These are phyloP conservation scores for Sandelia bainsii DNA, from an alignment of 2,797 vertebrate genomes.

Conservation along the genomic window DNA sequence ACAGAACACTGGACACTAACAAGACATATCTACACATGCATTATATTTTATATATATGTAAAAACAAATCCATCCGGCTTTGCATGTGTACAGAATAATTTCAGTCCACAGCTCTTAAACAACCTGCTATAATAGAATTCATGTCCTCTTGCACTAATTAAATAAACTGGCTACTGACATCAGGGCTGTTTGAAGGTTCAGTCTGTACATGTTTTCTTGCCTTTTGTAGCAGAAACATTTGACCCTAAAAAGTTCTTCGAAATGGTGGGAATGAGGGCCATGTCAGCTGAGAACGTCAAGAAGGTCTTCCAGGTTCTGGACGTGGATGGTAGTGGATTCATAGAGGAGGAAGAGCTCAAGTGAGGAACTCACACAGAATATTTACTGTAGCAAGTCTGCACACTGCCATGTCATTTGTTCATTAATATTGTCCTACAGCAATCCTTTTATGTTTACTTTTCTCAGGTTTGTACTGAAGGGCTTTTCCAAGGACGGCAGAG, in stretches of 20 bases:
- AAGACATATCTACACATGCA: neutral
- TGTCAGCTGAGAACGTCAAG: slow-evolving; percentile 88
- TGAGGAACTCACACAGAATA: slow-evolving; percentile 73
- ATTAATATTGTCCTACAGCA: neutral
- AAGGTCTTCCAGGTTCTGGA: slow-evolving; percentile 94
- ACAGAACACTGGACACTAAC: neutral
- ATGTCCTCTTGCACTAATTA: neutral
- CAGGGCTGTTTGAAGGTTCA: neutral
- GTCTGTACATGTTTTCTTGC: slow-evolving; percentile 1
- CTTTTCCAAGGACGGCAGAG: slow-evolving; percentile 90
- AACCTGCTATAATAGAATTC: neutral
- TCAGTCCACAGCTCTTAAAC: neutral
- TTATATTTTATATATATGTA: neutral
- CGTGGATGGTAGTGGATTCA: slow-evolving; percentile 93
- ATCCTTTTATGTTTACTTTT: neutral
- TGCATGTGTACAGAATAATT: no score
- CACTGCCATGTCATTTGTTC: neutral
- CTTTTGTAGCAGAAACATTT: slow-evolving; percentile 89
- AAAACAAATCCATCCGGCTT: no score
- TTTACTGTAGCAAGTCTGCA: neutral
- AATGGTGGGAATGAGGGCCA: slow-evolving; percentile 92
- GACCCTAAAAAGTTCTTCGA: slow-evolving; percentile 95
- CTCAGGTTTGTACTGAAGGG: slow-evolving; percentile 91
- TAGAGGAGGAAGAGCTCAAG: slow-evolving; percentile 96
- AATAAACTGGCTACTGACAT: neutral